Percentiles rank a stretch among this genome's conserved stretches.
Evolutionary conservation across 1,140 invertebrate genomes (phyloP).

Genomic region (Paraescarpia echinospica): DNA sequence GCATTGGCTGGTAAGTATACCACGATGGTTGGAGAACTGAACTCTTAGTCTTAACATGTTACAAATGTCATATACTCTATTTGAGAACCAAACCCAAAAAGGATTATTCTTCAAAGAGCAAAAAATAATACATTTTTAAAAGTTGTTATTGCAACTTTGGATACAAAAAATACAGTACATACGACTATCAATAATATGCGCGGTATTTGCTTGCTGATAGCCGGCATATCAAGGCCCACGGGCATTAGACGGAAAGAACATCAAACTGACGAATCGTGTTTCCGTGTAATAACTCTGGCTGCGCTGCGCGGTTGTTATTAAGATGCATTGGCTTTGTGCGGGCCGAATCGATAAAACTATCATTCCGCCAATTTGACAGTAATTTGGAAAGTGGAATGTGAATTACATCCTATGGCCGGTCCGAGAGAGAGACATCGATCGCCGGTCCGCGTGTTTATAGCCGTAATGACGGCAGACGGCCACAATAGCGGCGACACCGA

Average conservation of each 20-base stretch:
- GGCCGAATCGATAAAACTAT: neutral
- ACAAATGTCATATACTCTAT: too few relatives aligned
- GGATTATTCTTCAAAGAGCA: neutral
- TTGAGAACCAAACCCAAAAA: neutral
- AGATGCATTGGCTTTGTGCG: neutral
- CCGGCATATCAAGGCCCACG: neutral
- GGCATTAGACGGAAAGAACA: neutral
- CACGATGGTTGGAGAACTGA: too few relatives aligned
- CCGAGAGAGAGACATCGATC: neutral
- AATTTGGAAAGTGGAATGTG: constrained; percentile 1
- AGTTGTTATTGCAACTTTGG: neutral
- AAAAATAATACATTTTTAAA: neutral
- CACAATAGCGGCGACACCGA: neutral
- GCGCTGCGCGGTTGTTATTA: neutral
- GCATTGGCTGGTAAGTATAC: too few relatives aligned
- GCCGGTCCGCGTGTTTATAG: neutral
- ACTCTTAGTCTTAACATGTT: too few relatives aligned
- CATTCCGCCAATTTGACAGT: constrained; percentile 4
- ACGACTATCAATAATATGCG: neutral
- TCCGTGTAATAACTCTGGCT: neutral
- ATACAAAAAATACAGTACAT: neutral
- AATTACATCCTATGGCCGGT: neutral
- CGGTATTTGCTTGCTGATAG: neutral
- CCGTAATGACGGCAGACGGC: neutral
- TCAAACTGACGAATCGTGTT: neutral